phyloP scores from a whole-genome alignment of 2,113 vertebrate genomes.

The Forbesichthys agassizii region DNA sequence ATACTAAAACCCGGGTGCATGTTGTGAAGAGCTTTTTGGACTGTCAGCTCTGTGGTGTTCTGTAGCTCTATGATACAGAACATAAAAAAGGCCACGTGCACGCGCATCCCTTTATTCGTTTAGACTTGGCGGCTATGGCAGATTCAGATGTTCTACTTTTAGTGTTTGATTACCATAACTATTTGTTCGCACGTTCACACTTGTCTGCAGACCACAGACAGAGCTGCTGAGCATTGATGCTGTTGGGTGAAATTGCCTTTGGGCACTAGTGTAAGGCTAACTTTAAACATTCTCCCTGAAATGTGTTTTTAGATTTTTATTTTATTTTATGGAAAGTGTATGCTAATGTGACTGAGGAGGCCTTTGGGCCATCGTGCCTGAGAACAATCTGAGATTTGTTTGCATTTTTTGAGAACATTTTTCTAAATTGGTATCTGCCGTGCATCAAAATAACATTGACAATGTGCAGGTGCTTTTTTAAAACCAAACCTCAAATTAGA shows the following conservation, averaged over 20 bases:
- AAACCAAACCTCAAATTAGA: neutral
- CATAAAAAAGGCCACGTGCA: slow-evolving; percentile 11
- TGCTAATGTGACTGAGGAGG: slow-evolving; percentile 5
- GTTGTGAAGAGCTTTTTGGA: slow-evolving; percentile 45
- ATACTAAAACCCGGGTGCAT: slow-evolving; percentile 40
- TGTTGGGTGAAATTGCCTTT: neutral
- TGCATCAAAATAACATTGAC: neutral
- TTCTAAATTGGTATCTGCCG: neutral
- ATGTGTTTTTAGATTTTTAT: slow-evolving; percentile 7
- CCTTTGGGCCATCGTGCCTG: neutral
- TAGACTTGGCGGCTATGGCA: neutral
- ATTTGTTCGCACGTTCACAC: slow-evolving; percentile 14
- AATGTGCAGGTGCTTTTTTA: neutral
- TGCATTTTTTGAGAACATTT: neutral
- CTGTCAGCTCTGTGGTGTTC: slow-evolving; percentile 32
- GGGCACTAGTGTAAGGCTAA: neutral
- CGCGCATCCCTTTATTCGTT: slow-evolving; percentile 17
- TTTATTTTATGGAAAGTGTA: neutral
- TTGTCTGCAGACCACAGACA: slow-evolving; percentile 15
- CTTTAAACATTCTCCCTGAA: slow-evolving; percentile 5
- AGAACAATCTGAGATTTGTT: slow-evolving; percentile 1
- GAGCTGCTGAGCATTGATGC: neutral
- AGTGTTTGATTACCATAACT: slow-evolving; percentile 13
- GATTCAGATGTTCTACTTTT: slow-evolving; percentile 18
- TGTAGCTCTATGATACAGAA: slow-evolving; percentile 32